Base-by-base conservation (phyloP, 1,140 invertebrate genomes). In the Euschistus heros region DNA sequence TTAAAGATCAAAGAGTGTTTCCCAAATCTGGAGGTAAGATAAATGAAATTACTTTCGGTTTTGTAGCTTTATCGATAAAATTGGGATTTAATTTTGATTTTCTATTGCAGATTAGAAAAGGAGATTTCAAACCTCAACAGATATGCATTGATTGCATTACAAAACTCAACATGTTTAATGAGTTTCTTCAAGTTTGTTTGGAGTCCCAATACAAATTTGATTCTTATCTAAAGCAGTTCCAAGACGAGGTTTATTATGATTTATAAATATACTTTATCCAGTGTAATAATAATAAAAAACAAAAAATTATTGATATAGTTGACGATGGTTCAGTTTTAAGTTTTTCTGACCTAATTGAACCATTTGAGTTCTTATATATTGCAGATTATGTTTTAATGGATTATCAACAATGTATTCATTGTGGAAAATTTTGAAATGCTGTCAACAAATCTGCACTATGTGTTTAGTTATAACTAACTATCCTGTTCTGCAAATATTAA, bases 111-210 rank as follows among this genome's bases (percentile, higher is more conserved):
- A 66, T 71, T 22, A 42, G 30, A 17, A 64, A 68, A 30, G 67
- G 67, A 57, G 69, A 71, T 63, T 67, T 24, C 7, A 71, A 71
- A 62, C 71, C 71, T 37, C 70, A 71, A 55, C 68, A 70, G 6
- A 64, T 71, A 22, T 71, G 71, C 60, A 27, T 68, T 30, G 63
- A 66, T 2, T 71, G 71, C 66, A 62, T 68, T 14, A 69, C 68
- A n/a, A 71, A 71, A 54, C 57, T 71, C 13, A 69, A 71, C 44
- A 62, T 71, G 30, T 71, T 64, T 50, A 60, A 65, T 30, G 68
- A 70, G 33, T 67, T 71, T 37, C 37, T 71, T 18, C 67, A 70
- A 22, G 30, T 65, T 24, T 69, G 69, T 60, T 46, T 69, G 24
- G 68, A 67, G 30, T 63, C 71, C 2, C 69, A 71, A 24, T 69